phyloP scores from a whole-genome alignment of 2,113 vertebrate species.

The Cheirogaleus medius region DNA sequence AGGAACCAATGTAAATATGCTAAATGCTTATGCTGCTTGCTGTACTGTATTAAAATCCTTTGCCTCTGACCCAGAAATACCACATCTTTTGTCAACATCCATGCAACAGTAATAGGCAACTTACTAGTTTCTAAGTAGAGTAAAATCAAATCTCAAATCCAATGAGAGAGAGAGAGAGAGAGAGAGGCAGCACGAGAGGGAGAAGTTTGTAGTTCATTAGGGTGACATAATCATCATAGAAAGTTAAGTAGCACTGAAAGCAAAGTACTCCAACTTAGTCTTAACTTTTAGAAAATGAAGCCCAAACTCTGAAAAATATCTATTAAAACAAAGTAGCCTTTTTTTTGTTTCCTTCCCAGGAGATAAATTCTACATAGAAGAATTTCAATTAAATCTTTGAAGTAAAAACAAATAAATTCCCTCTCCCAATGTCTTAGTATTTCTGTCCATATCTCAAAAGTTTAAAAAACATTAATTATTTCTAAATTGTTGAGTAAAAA shows the following conservation, averaged over 20 bases:
- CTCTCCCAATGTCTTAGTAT: background rate
- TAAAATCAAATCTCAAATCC: slow-evolving; percentile 26
- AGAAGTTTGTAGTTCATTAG: background rate
- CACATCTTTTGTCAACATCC: background rate
- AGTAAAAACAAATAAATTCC: background rate
- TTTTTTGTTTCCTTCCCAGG: background rate
- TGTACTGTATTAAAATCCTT: background rate
- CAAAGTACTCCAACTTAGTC: background rate
- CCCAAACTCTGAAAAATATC: background rate
- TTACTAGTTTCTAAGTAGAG: background rate
- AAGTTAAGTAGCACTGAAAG: background rate
- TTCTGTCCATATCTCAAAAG: background rate
- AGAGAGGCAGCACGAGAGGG: background rate
- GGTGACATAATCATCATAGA: background rate
- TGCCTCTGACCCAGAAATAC: background rate
- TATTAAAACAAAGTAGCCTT: background rate
- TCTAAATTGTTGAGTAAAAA: background rate
- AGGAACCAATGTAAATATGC: background rate
- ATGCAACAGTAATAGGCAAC: background rate
- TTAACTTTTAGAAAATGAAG: slow-evolving; percentile 6
- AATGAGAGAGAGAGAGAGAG: background rate
- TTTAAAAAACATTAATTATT: background rate
- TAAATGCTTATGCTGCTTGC: background rate
- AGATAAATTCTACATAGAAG: background rate
- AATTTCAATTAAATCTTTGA: background rate